Base-by-base conservation (phyloP, 2,888 invertebrate species). In the Dynastes maya region DNA sequence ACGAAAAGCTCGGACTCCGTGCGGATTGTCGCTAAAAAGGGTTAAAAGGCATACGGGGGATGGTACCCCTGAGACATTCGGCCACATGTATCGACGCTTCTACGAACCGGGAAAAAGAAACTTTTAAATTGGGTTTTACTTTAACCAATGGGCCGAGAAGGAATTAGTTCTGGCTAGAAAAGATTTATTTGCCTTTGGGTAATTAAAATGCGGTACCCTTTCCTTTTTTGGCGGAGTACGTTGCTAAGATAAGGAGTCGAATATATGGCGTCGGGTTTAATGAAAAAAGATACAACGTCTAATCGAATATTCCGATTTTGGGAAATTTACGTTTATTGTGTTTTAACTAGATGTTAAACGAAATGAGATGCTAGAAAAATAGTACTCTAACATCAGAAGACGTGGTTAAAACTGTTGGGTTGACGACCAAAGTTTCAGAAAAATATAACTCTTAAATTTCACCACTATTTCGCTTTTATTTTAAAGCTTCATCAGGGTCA, bases 61-160 rank as follows among this genome's bases (percentile, higher is more conserved):
- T 40, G 64, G 64, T 64, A 64, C 64, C 64, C 64, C 37, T 40
- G 64, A 64, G 64, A 64, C 64, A 32, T 68, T 68, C 51, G 51
- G 51, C 68, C 68, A 68, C 68, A 68, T 68, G 29, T 68, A 68
- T 68, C 51, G 68, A 68, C 51, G 68, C 55, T 58, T 58, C 55
- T 22, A 22, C 55, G 8, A 22, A 22, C 22, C 9, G 8, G 27
- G 68, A 51, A 68, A 68, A 68, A 68, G 68, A 68, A 68, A 68
- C 68, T 68, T 68, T 53, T 68, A 68, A 68, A 68, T 68, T 68
- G 68, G 68, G 68, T 68, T 68, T 68, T 68, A 68, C 68, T 68
- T 68, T 68, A 68, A 68, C 51, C 68, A 51, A 53, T 68, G 49
- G 51, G 49, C 68, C 68, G 68, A 49, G 51, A 53, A 68, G 51